A percentile compares a stretch with the other conserved stretches of the same genome.
phyloP scores from a whole-genome alignment of 2,113 vertebrate genomes.

The Podocnemis expansa region DNA sequence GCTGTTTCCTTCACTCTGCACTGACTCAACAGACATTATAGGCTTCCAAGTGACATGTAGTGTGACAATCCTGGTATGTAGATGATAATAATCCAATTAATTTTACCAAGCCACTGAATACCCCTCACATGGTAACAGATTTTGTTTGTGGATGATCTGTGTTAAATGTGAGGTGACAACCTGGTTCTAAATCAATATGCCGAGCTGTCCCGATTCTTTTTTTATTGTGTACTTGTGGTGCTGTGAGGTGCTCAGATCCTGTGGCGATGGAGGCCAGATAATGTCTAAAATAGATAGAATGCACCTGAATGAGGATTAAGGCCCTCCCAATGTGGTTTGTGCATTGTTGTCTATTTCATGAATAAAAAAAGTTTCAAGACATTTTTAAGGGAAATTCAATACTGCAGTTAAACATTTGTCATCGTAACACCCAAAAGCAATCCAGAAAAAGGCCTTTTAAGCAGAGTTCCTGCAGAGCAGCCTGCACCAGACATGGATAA shows the following conservation, averaged over 20 bases:
- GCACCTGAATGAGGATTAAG: not conserved
- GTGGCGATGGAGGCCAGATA: not conserved
- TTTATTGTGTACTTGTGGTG: not conserved
- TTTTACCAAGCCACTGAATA: not conserved
- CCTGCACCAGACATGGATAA: not conserved
- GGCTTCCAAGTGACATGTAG: not conserved
- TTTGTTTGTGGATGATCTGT: not conserved
- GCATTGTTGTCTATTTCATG: not conserved
- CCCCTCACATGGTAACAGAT: not conserved
- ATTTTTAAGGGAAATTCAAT: not conserved
- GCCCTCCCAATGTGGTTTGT: not conserved
- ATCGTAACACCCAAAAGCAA: not conserved
- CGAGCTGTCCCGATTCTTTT: not conserved
- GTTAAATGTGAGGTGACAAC: not conserved
- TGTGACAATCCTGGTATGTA: not conserved
- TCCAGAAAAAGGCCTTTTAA: not conserved
- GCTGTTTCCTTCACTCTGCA: not conserved
- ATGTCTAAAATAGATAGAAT: not conserved
- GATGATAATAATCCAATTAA: not conserved
- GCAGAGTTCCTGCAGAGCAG: not conserved
- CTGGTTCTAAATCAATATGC: not conserved
- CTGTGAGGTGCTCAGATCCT: not conserved
- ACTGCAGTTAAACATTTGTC: not conserved
- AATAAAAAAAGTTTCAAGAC: not conserved
- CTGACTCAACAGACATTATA: not conserved